phyloP scores from a whole-genome alignment of 1,140 invertebrate genomes.

The Drosophila sulfurigaster region DNA sequence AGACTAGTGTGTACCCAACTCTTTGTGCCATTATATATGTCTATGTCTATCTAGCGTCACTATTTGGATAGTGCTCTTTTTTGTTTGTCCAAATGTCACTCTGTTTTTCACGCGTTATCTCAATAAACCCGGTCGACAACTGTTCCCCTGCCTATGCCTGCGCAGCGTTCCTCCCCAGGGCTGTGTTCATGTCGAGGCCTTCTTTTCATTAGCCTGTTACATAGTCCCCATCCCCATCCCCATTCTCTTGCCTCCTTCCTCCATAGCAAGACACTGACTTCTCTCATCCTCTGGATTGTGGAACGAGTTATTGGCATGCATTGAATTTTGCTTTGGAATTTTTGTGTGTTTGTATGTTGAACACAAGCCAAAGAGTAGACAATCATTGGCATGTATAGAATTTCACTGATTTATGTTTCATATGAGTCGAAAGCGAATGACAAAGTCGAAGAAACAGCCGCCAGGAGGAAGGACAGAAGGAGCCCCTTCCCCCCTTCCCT shows the following conservation, averaged over 20 bases:
- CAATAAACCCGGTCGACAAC: constrained; percentile 46
- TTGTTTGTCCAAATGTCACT: constrained; percentile 67
- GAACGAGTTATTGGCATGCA: constrained; percentile 83
- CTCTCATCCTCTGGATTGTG: constrained; percentile 23
- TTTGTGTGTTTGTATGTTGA: constrained; percentile 30
- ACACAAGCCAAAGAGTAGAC: constrained; percentile 70
- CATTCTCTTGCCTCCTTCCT: too few species aligned
- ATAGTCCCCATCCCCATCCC: neutral
- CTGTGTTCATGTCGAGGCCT: constrained; percentile 4
- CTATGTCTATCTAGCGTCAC: constrained; percentile 32
- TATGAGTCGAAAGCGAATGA: constrained; percentile 50
- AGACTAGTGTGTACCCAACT: constrained; percentile 19
- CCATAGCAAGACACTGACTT: neutral
- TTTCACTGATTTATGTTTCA: constrained; percentile 84
- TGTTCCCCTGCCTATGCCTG: neutral
- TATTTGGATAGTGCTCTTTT: constrained; percentile 70
- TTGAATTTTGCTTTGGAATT: constrained; percentile 80
- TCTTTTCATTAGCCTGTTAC: constrained; percentile 30
- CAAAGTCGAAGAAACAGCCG: neutral
- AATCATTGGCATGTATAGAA: constrained; percentile 83
- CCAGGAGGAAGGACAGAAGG: neutral
- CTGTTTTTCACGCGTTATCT: constrained; percentile 66
- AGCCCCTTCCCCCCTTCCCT: constrained; percentile 5
- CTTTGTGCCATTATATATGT: constrained; percentile 23
- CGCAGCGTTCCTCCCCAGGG: neutral